These are phyloP conservation scores for Hydra vulgaris DNA, from an alignment of 30 jellyfish, hydroid and myxozoan species.

Conservation along the genomic window DNA sequence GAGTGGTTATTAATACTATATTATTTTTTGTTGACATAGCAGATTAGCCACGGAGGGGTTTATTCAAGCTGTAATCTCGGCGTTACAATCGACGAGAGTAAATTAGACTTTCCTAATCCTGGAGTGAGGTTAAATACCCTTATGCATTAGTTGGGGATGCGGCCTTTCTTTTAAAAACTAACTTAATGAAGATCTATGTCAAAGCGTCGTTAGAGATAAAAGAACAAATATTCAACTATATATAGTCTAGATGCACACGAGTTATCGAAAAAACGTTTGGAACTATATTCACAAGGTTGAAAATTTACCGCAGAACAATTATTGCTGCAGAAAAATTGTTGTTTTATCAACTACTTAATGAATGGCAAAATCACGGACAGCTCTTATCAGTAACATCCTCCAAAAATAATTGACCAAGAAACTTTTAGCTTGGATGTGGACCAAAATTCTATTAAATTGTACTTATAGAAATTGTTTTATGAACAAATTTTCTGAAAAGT, in stretches of 20 bases:
- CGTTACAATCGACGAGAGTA: constrained; percentile 30
- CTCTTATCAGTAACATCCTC: too few relatives aligned
- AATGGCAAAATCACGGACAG: too few relatives aligned
- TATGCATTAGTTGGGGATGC: constrained; percentile 55
- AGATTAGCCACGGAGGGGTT: constrained; percentile 36
- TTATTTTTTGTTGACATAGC: constrained; percentile 31
- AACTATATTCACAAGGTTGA: constrained; percentile 14
- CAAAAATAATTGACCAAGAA: neutral
- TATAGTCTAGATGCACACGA: constrained; percentile 17
- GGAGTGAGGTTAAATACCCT: constrained; percentile 38
- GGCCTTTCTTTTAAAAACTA: constrained; percentile 64
- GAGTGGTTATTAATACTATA: too few relatives aligned
- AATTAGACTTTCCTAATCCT: constrained; percentile 38
- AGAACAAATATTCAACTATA: constrained; percentile 28
- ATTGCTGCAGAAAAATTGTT: constrained; percentile 22
- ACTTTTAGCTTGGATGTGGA: too few relatives aligned
- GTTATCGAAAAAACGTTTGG: constrained; percentile 28
- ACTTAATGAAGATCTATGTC: constrained; percentile 49
- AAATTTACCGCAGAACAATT: constrained; percentile 21
- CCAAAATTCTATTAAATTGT: neutral
- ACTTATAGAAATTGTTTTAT: too few relatives aligned
- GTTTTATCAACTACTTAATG: constrained; percentile 7
- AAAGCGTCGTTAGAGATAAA: constrained; percentile 31
- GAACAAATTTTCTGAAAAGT: neutral
- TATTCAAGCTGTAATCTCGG: constrained; percentile 52